Conservation (phyloP, 2,888 invertebrate genomes). For the Notodonta ziczac region DNA sequence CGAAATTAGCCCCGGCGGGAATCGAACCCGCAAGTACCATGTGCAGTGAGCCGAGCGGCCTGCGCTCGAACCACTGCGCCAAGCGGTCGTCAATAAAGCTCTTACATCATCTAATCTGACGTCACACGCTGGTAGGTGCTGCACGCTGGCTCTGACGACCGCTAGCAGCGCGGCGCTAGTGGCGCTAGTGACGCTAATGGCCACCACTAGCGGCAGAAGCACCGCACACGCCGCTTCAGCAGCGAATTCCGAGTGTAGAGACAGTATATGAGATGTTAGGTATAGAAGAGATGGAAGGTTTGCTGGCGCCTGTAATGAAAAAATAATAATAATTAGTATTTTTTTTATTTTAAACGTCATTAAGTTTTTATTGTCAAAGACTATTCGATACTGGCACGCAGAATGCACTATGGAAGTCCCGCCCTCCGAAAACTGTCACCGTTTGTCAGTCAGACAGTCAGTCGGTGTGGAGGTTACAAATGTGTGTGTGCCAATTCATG, state of each 20-base stretch:
- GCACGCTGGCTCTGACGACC: not conserved
- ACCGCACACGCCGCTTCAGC: not conserved
- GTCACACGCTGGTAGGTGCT: not conserved
- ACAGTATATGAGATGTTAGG: not conserved
- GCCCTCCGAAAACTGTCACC: too few species aligned
- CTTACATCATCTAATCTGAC: not conserved
- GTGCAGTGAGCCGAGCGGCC: too few species aligned
- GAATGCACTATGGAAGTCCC: too few species aligned
- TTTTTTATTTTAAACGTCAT: too few species aligned
- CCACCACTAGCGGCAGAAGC: conserved; percentile 1
- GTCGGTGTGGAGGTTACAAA: too few species aligned
- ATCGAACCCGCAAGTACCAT: not conserved
- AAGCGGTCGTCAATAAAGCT: too few species aligned
- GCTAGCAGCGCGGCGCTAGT: not conserved
- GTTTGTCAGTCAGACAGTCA: too few species aligned
- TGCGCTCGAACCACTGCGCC: too few species aligned
- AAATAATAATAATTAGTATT: not conserved
- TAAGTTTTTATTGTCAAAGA: too few species aligned
- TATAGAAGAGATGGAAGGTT: not conserved
- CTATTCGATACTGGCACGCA: too few species aligned
- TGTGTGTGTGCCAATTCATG: too few species aligned
- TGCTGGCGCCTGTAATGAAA: not conserved
- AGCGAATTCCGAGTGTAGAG: not conserved
- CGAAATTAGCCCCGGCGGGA: not conserved
- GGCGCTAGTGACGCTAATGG: not conserved